phyloP scores from a whole-genome alignment of 1,140 invertebrate genomes.

The Drosophila guanche region DNA sequence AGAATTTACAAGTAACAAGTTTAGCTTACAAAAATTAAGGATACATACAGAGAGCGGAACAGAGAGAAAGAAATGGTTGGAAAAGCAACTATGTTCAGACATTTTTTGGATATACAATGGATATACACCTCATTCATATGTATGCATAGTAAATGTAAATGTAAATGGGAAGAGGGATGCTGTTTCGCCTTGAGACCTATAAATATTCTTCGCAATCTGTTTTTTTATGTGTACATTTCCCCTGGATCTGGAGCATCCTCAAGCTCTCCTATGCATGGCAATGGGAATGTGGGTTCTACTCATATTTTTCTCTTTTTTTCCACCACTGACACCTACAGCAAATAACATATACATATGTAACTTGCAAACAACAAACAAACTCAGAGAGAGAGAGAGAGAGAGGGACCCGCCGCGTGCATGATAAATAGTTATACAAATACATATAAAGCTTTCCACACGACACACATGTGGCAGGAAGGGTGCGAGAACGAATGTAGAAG shows the following conservation, averaged over 20 bases:
- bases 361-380: slow-evolving; percentile 11
- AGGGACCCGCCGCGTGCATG: slow-evolving; percentile 5
- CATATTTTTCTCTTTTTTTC: slow-evolving; percentile 33
- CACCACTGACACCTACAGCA: slow-evolving; percentile 73
- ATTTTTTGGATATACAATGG: slow-evolving; percentile 28
- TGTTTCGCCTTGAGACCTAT: too few species aligned
- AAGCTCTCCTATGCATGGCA: slow-evolving; percentile 14
- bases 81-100: slow-evolving; percentile 17
- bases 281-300: neutral
- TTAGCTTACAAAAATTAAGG: slow-evolving; percentile 30
- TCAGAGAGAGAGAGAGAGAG: slow-evolving; percentile 1
- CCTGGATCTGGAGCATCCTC: slow-evolving; percentile 19
- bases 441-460: slow-evolving; percentile 19
- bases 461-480: slow-evolving; percentile 2
- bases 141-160: too few species aligned
- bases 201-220: too few species aligned
- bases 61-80: slow-evolving; percentile 1
- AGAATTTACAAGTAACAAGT: slow-evolving; percentile 27
- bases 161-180: too few species aligned
- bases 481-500: neutral
- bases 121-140: neutral
- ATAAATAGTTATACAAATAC: slow-evolving; percentile 11
- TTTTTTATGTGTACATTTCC: too few species aligned
- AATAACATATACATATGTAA: slow-evolving; percentile 46
- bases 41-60: slow-evolving; percentile 13